Conservation (phyloP, 1,140 invertebrate species). For the Drosophila tristis region DNA sequence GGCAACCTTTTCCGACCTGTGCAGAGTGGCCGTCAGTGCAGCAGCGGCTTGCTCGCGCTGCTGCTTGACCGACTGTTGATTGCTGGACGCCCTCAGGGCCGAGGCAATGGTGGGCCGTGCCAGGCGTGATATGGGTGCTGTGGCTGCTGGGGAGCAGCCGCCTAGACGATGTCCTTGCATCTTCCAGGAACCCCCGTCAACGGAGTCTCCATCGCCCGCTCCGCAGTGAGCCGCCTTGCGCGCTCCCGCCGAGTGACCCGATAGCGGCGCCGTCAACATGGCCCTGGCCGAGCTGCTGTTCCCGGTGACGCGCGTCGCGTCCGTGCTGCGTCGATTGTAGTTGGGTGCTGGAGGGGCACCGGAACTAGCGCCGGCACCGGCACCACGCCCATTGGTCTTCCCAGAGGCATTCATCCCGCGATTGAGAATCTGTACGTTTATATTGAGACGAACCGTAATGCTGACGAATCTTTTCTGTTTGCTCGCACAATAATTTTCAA, state of each 20-base stretch:
- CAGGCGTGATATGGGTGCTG: slow-evolving; percentile 4
- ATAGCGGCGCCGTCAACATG: slow-evolving; percentile 47
- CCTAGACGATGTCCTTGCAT: slow-evolving; percentile 16
- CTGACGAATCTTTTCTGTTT: not conserved
- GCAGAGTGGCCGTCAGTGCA: slow-evolving; percentile 3
- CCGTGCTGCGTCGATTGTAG: slow-evolving; percentile 9
- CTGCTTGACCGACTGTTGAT: slow-evolving; percentile 24
- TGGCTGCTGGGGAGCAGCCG: not conserved
- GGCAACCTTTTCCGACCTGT: not conserved
- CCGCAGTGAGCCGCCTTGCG: slow-evolving; percentile 49
- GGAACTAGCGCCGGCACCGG: not conserved
- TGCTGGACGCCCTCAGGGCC: slow-evolving; percentile 52
- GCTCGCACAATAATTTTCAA: slow-evolving; percentile 30
- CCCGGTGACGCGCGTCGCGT: slow-evolving; percentile 9
- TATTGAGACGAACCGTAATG: slow-evolving; percentile 19
- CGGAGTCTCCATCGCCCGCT: slow-evolving; percentile 66
- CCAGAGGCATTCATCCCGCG: slow-evolving; percentile 5
- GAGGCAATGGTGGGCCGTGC: slow-evolving; percentile 64
- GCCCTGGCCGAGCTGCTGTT: not conserved
- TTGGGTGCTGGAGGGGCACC: no score
- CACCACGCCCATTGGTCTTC: not conserved
- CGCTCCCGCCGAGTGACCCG: slow-evolving; percentile 53
- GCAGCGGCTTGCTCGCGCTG: slow-evolving; percentile 10
- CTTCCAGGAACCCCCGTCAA: slow-evolving; percentile 29
- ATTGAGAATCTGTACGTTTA: slow-evolving; percentile 20